A percentile compares a stretch with the other conserved stretches of the same genome.
These are phyloP conservation scores for Cherax destructor DNA, from an alignment of 1,140 invertebrate genomes.

Conservation along the genomic window DNA sequence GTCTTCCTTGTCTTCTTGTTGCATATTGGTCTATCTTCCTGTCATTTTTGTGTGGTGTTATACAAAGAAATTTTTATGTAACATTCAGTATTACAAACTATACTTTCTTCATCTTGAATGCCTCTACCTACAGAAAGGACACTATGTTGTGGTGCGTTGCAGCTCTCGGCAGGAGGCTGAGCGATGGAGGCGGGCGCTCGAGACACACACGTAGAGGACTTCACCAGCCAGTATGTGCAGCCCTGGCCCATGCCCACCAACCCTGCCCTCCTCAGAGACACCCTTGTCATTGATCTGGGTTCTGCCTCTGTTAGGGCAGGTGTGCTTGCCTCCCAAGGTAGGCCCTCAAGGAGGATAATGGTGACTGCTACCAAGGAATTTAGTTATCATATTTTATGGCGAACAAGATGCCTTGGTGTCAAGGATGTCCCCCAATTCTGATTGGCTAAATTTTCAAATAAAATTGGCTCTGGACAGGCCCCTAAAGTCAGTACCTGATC, in stretches of 20 bases:
- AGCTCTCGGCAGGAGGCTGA: conserved; percentile 77
- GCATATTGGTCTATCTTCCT: not conserved
- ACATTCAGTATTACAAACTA: not conserved
- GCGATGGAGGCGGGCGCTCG: conserved; percentile 78
- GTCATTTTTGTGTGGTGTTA: no score
- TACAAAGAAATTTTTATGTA: not conserved
- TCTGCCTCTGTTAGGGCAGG: conserved; percentile 80
- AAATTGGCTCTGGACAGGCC: no score
- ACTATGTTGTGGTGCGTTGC: conserved; percentile 78
- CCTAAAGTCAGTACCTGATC: no score
- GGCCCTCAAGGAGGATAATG: conserved; percentile 38
- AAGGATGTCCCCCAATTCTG: no score
- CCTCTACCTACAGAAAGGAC: conserved; percentile 76
- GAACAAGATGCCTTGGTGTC: no score
- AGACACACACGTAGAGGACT: conserved; percentile 79
- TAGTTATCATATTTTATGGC: no score
- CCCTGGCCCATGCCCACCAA: conserved; percentile 76
- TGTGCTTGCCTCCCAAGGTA: conserved; percentile 78
- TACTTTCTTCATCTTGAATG: no score
- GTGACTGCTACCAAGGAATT: not conserved
- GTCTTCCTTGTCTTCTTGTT: not conserved
- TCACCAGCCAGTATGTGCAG: conserved; percentile 78
- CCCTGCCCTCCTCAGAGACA: conserved; percentile 74
- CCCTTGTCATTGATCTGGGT: conserved; percentile 80
- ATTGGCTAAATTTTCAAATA: no score